Base-by-base conservation (phyloP, 2,888 invertebrate species). In the Dryocosmus kuriphilus region DNA sequence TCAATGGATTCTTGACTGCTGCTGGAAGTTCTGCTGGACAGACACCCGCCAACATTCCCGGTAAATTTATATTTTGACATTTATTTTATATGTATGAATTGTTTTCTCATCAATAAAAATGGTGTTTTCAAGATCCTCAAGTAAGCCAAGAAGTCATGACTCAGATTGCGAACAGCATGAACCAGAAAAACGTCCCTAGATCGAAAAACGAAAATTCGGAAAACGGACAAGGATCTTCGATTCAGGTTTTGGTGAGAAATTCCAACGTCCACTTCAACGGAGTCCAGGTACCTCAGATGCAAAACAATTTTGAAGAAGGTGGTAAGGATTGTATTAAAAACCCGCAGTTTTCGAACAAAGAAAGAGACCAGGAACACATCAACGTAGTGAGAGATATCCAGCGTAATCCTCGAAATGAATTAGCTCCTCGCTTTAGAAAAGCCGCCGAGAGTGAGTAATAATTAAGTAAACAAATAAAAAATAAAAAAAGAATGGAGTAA, bases 361-460 rank as follows among this genome's bases (percentile, higher is more conserved):
- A 79, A 38, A 74, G 73, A 57, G 78, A 71, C 62, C 75, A 81
- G n/a, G 74, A 80, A 61, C 51, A 71, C 27, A 73, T 63, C 30
- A 83, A 78, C 61, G 78, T 51, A 38, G 74, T 77, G 14, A 81
- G 80, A 41, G 81, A 82, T 22, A 30, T 22, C 30, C 74, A 81
- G 55, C 61, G 73, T 19, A 67, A 79, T 77, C 5, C 77, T 74
- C 24, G 83, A 79, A 88, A 85, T 22, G 78, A 82, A 22, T 46
- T 85, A 51, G 86, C 86, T 51, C 85, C 88, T 6, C 81, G 89
- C 75, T 88, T 87, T 76, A 88, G 87, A 51, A 88, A 82, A 78
- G 86, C 82, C 79, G 79, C 79, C 22, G 86, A 86, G 16, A 84
- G 87, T 87, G 83, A 75, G 83, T 79, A 62, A 30, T 11, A 74